Conservation (phyloP, 2,888 invertebrate species). For the Lasioglossum pauxillum region DNA sequence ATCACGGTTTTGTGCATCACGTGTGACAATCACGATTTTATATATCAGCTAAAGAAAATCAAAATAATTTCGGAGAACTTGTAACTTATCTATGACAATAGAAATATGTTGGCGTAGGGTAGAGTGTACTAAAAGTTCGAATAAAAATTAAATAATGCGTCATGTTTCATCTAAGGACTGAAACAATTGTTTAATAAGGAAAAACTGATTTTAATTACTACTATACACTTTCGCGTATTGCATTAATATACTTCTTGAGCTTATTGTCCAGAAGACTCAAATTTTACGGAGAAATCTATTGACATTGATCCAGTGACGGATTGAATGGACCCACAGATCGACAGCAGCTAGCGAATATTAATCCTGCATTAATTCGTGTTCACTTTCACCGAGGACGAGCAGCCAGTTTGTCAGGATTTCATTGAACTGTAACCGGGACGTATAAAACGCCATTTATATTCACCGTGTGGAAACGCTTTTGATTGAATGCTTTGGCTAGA, state of each 20-base stretch:
- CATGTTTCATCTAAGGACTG: too few relatives aligned
- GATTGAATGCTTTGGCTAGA: background rate
- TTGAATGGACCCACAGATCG: background rate
- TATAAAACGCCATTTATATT: constrained; percentile 35
- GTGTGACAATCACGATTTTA: background rate
- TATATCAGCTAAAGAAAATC: background rate
- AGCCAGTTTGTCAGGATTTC: constrained; percentile 30
- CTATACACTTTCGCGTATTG: background rate
- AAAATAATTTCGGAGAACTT: background rate
- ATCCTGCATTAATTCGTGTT: constrained; percentile 30
- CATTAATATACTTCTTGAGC: too few relatives aligned
- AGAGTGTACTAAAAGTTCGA: too few relatives aligned
- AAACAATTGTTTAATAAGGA: background rate
- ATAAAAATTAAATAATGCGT: too few relatives aligned
- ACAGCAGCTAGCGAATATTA: constrained; percentile 15
- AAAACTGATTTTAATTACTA: background rate
- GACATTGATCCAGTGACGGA: background rate
- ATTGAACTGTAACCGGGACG: constrained; percentile 6
- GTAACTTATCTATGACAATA: background rate
- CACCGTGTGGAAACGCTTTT: constrained; percentile 1
- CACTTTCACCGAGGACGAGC: background rate
- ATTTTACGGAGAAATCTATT: background rate
- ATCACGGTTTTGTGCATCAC: background rate
- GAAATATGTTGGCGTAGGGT: too few relatives aligned
- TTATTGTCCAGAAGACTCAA: background rate